Evolutionary conservation across 2,888 invertebrate genomes (phyloP).

Genomic region (Himalopsyche kuldschensis): DNA sequence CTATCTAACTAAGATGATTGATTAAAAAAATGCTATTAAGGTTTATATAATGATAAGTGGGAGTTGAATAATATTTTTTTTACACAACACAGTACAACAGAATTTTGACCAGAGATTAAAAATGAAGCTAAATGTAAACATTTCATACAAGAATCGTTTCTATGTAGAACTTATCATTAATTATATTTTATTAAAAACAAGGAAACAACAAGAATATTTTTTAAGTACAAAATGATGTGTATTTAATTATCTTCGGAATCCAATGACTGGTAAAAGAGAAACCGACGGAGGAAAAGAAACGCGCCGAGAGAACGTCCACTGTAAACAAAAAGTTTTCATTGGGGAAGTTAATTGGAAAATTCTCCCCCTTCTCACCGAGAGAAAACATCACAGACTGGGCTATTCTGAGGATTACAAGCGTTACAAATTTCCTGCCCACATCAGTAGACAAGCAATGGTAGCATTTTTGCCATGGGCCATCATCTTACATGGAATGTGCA

Average conservation of each 20-base stretch:
- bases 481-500: slow-evolving; percentile 19
- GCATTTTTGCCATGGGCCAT: background rate
- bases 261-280: background rate
- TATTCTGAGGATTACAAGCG: background rate
- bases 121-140: no score
- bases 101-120: no score
- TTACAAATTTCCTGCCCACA: background rate
- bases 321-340: slow-evolving; percentile 1
- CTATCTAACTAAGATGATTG: no score
- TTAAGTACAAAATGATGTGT: background rate
- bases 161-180: no score
- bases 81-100: no score
- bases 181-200: background rate
- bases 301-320: background rate
- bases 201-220: background rate
- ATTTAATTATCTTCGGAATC: background rate
- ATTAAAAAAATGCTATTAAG: no score
- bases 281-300: background rate
- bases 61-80: no score
- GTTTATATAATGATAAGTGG: no score
- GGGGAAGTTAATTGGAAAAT: background rate
- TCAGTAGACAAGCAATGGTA: background rate
- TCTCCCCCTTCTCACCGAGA: background rate
- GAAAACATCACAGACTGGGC: background rate
- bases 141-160: no score